Evolutionary conservation across 2,797 vertebrate genomes (phyloP).

Genomic region (Hippopotamyrus pictus): DNA sequence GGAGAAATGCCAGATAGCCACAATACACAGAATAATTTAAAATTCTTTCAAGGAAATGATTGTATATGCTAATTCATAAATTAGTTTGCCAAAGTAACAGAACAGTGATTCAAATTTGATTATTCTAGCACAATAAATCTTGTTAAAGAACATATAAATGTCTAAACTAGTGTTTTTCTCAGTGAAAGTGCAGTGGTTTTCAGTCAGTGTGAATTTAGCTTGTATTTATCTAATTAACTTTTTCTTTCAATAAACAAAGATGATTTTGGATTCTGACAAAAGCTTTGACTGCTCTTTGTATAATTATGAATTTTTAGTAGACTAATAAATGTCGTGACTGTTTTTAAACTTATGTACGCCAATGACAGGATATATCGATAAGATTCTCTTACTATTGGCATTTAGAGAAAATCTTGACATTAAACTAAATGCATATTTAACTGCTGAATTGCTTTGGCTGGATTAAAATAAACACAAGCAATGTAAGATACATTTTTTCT

Average conservation of each 20-base stretch:
- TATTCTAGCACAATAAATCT: neutral
- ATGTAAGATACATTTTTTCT: neutral
- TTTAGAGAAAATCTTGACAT: neutral
- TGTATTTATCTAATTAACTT: neutral
- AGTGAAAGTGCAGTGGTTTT: neutral
- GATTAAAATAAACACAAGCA: neutral
- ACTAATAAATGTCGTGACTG: neutral
- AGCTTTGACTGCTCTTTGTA: neutral
- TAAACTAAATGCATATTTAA: neutral
- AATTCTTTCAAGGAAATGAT: neutral
- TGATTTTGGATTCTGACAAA: neutral
- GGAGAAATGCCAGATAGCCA: neutral
- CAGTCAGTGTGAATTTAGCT: neutral
- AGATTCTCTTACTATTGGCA: neutral
- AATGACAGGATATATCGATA: neutral
- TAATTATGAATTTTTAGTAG: neutral
- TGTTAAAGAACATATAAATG: neutral
- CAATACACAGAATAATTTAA: neutral
- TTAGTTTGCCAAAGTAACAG: neutral
- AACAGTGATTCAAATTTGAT: neutral
- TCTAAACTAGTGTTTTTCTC: neutral
- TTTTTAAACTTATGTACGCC: neutral
- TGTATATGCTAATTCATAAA: conserved; percentile 9
- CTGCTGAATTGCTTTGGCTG: neutral
- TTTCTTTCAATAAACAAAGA: neutral